A percentile compares a stretch with the other conserved stretches of the same genome.
Evolutionary conservation across 2,113 vertebrate genomes (phyloP).

Genomic region (Toxotes jaculatrix): DNA sequence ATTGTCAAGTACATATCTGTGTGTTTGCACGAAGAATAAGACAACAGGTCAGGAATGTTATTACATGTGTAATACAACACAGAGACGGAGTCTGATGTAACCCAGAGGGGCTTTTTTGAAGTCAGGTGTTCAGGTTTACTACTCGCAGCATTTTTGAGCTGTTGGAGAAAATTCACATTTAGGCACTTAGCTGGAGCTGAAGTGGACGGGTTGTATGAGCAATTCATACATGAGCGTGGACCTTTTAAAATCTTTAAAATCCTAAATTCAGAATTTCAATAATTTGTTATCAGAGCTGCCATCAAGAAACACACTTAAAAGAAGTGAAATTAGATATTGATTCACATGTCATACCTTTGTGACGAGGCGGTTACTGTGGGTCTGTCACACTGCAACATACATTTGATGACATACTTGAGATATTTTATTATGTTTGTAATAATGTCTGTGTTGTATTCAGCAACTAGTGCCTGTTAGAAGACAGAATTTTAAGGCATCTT

Average conservation of each 20-base stretch:
- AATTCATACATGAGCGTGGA: not conserved
- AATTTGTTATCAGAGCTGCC: not conserved
- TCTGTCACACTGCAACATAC: not conserved
- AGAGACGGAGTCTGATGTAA: not conserved
- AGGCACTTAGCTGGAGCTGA: conserved; percentile 16
- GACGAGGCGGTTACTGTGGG: not conserved
- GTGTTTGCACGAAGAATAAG: not conserved
- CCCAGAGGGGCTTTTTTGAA: conserved; percentile 3
- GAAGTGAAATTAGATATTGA: not conserved
- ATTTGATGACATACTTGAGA: not conserved
- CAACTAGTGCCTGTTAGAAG: not conserved
- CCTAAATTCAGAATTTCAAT: not conserved
- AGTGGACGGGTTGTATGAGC: not conserved
- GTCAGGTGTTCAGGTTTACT: conserved; percentile 9
- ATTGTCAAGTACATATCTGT: not conserved
- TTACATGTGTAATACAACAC: not conserved
- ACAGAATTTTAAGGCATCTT: not conserved
- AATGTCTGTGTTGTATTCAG: not conserved
- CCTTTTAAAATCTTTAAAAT: not conserved
- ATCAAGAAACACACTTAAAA: conserved; percentile 1
- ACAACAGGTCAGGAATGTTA: not conserved
- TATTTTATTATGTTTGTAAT: not conserved
- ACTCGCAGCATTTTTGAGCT: conserved; percentile 3
- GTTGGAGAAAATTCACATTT: conserved; percentile 1
- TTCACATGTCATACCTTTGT: not conserved